Evolutionary conservation across 2,797 vertebrate species (phyloP).

Genomic region (Salarias fasciatus): DNA sequence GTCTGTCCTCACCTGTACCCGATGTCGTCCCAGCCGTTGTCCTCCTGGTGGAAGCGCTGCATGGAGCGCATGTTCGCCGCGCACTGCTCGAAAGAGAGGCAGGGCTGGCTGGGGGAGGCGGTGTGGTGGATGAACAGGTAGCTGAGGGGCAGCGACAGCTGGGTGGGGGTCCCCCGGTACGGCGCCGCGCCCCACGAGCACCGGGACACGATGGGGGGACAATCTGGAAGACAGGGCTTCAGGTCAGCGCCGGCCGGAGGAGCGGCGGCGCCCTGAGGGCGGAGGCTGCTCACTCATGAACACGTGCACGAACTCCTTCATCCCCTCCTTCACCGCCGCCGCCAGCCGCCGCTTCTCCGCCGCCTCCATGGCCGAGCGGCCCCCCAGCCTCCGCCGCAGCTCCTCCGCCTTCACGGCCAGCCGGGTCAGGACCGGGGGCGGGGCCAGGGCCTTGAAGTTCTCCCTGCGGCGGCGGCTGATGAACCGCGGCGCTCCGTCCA

Average conservation of each 20-base stretch:
- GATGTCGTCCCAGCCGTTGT: conserved; percentile 87
- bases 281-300: conserved; percentile 80
- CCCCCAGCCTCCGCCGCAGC: conserved; percentile 57
- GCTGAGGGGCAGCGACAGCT: conserved; percentile 80
- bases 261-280: too few species aligned
- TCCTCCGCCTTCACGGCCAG: conserved; percentile 69
- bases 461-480: conserved; percentile 75
- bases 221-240: conserved; percentile 84
- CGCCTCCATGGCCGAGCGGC: conserved; percentile 17
- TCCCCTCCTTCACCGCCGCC: conserved; percentile 50
- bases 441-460: conserved; percentile 70
- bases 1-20: conserved; percentile 87
- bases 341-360: conserved; percentile 51
- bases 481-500: conserved; percentile 65
- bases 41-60: conserved; percentile 90
- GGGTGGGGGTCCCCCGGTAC: conserved; percentile 83
- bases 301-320: conserved; percentile 78
- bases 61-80: conserved; percentile 86
- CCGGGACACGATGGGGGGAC: conserved; percentile 87
- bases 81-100: conserved; percentile 82
- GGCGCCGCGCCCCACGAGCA: conserved; percentile 89
- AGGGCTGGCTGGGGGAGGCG: conserved; percentile 73
- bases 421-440: conserved; percentile 54
- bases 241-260: too few species aligned
- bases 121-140: conserved; percentile 92